Evolutionary conservation across 2,797 vertebrate genomes (phyloP), one percentile per base, ranked within the genome.

Genomic region (Sebastes steindachneri): DNA sequence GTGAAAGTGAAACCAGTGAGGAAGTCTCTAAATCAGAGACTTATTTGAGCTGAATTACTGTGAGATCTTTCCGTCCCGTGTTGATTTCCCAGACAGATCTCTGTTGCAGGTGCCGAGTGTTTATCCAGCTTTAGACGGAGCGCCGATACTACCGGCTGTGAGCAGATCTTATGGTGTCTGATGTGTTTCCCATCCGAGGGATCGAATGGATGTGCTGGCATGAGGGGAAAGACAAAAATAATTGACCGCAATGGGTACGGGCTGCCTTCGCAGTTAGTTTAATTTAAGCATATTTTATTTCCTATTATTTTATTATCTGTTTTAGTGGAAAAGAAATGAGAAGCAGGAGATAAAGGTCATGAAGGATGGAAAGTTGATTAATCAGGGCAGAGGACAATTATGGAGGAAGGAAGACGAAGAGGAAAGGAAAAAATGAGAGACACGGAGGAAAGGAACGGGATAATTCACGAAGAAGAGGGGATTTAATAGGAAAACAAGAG

Each of bases 121-220:
- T 91, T 84, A 75, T 89, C 79, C 87, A 81, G 84, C 80, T 83
- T 80, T 58, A 73, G 78, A 79, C 60, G 7, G 78, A 75, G 80
- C 12, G 64, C 75, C 85, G 79, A 79, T 84, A 51, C 37, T 19
- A 78, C 7, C 23, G 74, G 33, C 33, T 75, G 75, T 80, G 74
- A 72, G 45, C 31, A 66, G 76, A 73, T 80, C 76, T 84, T 41
- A 64, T 48, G 23, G 41, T 37, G 80, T 78, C 83, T 88, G 88
- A 91, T 90, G 82, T 48, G 25, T 89, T 91, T 86, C 77, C 87
- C 86, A 88, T 84, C 83, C 86, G 89, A 86, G 58, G 76, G 23
- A 79, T 60, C 5, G 23, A 74, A 68, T 67, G 64, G 60, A 75
- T 66, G 64, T 28, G 53, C 58, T 78, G 66, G 80, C 75, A 67